These are phyloP conservation scores for Hydriomena furcata DNA, from an alignment of 2,888 invertebrate genomes.

Conservation along the genomic window DNA sequence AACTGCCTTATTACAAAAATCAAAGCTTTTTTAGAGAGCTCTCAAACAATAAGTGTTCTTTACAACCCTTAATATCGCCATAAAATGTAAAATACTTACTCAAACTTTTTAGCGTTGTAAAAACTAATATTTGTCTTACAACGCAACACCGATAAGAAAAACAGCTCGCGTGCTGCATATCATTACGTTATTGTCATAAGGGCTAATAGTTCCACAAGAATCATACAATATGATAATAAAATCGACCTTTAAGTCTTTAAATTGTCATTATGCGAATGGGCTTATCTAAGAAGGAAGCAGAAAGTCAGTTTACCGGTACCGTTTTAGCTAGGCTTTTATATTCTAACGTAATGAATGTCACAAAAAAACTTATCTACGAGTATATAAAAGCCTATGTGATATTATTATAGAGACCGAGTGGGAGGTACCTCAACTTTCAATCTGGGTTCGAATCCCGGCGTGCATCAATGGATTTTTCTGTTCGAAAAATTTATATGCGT, in stretches of 20 bases:
- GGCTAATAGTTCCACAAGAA: constrained; percentile 81
- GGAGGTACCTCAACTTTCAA: too few species aligned
- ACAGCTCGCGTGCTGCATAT: constrained; percentile 69
- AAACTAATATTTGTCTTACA: constrained; percentile 38
- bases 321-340: too few species aligned
- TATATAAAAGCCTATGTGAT: too few species aligned
- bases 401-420: too few species aligned
- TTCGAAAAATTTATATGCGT: too few species aligned
- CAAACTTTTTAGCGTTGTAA: constrained; percentile 36
- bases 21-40: constrained; percentile 9
- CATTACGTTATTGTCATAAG: constrained; percentile 81
- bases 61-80: constrained; percentile 29
- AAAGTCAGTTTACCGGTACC: not conserved
- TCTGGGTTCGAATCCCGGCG: too few species aligned
- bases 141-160: constrained; percentile 64
- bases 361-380: too few species aligned
- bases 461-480: too few species aligned
- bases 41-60: constrained; percentile 24
- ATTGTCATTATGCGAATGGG: constrained; percentile 70
- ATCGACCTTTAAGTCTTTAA: constrained; percentile 82
- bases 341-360: too few species aligned
- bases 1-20: constrained; percentile 9
- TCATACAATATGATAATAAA: constrained; percentile 83
- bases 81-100: constrained; percentile 36
- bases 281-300: not conserved